Evolutionary conservation across 2,797 vertebrate genomes (phyloP).

Genomic region (Phoeniculus purpureus): DNA sequence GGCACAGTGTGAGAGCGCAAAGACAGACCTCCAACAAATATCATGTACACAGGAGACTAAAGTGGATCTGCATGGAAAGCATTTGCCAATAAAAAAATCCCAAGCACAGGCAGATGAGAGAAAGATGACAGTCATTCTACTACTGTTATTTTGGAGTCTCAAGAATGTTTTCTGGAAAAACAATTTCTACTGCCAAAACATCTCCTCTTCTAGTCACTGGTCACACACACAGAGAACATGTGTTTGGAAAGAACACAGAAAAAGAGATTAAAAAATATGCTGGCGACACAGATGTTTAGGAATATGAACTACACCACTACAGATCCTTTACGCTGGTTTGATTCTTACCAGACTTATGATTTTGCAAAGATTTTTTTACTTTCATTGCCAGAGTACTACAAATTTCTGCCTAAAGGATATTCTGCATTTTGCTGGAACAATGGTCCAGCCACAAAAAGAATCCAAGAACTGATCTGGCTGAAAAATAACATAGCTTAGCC

Average conservation of each 20-base stretch:
- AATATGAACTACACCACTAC: not conserved
- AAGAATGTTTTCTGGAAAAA: not conserved
- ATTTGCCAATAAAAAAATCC: not conserved
- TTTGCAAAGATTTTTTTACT: not conserved
- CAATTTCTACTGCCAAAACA: not conserved
- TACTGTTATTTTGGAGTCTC: not conserved
- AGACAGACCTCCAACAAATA: not conserved
- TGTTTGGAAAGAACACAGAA: not conserved
- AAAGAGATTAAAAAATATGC: not conserved
- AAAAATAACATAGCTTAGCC: not conserved
- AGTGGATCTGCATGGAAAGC: not conserved
- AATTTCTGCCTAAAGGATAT: not conserved
- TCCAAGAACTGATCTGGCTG: not conserved
- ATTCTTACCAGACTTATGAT: not conserved
- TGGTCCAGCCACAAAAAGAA: not conserved
- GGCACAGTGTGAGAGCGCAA: not conserved
- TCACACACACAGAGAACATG: not conserved
- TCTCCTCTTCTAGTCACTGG: not conserved
- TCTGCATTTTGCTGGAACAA: not conserved
- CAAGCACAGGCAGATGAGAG: not conserved
- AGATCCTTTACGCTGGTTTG: not conserved
- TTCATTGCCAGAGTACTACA: not conserved
- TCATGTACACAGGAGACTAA: not conserved
- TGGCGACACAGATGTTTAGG: not conserved
- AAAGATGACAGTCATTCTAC: not conserved